A percentile compares a stretch with the other conserved stretches of the same genome.
Conservation (phyloP, 2,797 vertebrate species). For the Sebastes minor region DNA sequence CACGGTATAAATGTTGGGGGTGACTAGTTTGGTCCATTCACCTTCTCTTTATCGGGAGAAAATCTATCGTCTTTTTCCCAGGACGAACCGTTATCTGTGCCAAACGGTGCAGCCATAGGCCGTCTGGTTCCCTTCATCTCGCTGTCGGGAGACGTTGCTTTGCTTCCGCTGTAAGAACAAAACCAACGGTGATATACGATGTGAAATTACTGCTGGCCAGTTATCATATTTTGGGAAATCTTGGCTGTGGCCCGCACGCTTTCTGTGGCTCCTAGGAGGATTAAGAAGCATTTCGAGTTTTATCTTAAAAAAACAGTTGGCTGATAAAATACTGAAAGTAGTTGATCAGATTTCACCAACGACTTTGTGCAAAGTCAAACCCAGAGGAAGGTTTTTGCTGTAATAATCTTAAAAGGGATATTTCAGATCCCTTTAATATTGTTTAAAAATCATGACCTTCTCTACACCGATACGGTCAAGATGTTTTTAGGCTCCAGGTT, state of each 20-base stretch:
- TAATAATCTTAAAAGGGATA: neutral
- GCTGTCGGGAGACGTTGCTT: slow-evolving; percentile 72
- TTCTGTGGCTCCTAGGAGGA: neutral
- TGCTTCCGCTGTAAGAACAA: slow-evolving; percentile 81
- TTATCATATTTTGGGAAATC: neutral
- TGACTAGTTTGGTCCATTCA: slow-evolving; percentile 68
- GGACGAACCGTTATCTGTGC: slow-evolving; percentile 78
- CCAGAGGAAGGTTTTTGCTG: neutral
- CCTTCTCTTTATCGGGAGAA: slow-evolving; percentile 77
- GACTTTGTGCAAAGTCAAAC: neutral
- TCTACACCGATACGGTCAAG: too few species aligned
- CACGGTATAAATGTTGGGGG: slow-evolving; percentile 19
- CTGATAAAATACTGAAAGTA: neutral
- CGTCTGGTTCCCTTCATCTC: slow-evolving; percentile 51
- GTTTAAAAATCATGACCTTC: too few species aligned
- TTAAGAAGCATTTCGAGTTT: neutral
- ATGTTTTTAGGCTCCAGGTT: neutral
- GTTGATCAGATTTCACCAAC: neutral
- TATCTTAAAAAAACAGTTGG: neutral
- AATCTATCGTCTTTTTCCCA: slow-evolving; percentile 78
- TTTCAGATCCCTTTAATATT: neutral
- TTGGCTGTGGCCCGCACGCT: neutral
- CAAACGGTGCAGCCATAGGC: slow-evolving; percentile 80
- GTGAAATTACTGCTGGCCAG: slow-evolving; percentile 19
- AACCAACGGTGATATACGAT: slow-evolving; percentile 67